Base-by-base conservation (phyloP, 2,797 vertebrate species). In the Sphenodon punctatus region DNA sequence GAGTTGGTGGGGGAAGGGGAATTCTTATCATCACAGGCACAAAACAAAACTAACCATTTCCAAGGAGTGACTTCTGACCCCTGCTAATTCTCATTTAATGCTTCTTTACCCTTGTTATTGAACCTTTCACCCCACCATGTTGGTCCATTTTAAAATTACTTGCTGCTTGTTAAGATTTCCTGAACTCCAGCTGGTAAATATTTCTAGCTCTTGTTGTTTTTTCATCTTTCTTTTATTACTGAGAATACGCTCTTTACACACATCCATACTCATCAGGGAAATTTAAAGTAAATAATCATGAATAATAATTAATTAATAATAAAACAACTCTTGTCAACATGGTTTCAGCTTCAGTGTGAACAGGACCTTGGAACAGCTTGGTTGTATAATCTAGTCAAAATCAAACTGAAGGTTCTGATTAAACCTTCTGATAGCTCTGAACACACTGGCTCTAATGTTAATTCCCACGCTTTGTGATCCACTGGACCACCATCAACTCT, bases 321-420 rank as follows among this genome's bases (percentile, higher is more conserved):
- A 90, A 75, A 75, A 67, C 75, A 86, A 53, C 72, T 89, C 58
- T 81, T 92, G 91, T 81, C 83, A 83, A 70, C 56, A 34, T 59
- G 25, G 70, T 86, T 89, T 93, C 82, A 82, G 69, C 34, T 86
- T 65, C 72, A 77, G 4, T 88, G 87, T 58, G 67, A 80, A 56
- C 15, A 58, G 82, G 46, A 73, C 16, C 30, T 88, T 48, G 77
- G 49, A 78, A 74, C 75, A 72, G 64, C 88, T 30, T 59, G 55
- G 32, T 56, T 34, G 56, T 30, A 77, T 45, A 80, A 58, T 43
- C 61, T 71, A 58, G 7, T 67, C 48, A 88, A 80, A 82, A 45
- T 82, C 49, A 4, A 1, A n/a, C 45, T 74, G 20, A 7, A 13
- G 16, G 3, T 22, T 72, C 82, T 88, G 42, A 65, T 78, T 88